Evolutionary conservation across 2,113 vertebrate species (phyloP).

Genomic region (Anser cygnoides): DNA sequence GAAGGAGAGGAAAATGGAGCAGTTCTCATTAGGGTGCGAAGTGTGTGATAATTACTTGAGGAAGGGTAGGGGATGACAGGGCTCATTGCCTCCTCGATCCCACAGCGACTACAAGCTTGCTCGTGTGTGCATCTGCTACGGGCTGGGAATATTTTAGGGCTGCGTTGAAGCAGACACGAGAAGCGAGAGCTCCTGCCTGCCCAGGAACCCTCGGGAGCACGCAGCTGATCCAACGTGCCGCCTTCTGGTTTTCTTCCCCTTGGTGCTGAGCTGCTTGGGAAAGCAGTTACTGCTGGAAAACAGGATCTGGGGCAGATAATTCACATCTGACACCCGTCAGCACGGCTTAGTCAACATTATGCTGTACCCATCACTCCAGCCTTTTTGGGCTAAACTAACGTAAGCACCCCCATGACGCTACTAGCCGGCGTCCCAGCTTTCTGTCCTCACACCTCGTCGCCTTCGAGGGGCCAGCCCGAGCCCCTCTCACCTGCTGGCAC

Average conservation of each 20-base stretch:
- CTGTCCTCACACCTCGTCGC: background rate
- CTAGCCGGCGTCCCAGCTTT: background rate
- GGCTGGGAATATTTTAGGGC: background rate
- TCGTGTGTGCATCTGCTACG: background rate
- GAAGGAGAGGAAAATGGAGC: constrained; percentile 43
- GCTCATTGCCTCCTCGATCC: constrained; percentile 27
- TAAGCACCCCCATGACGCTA: background rate
- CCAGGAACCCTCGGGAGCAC: background rate
- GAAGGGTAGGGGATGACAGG: constrained; percentile 12
- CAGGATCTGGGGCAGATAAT: background rate
- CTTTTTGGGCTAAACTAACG: background rate
- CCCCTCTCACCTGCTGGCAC: background rate
- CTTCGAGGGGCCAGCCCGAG: background rate
- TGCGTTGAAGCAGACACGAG: background rate
- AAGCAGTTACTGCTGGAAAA: background rate
- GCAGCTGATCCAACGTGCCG: background rate
- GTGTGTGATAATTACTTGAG: constrained; percentile 14
- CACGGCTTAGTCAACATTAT: background rate
- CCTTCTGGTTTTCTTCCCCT: background rate
- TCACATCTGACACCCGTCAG: background rate
- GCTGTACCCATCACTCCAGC: background rate
- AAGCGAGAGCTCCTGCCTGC: background rate
- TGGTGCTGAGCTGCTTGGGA: background rate
- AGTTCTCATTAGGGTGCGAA: constrained; percentile 39
- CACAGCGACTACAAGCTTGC: background rate